Conservation (phyloP, 2,888 invertebrate genomes). For the Antheraea assamensis region DNA sequence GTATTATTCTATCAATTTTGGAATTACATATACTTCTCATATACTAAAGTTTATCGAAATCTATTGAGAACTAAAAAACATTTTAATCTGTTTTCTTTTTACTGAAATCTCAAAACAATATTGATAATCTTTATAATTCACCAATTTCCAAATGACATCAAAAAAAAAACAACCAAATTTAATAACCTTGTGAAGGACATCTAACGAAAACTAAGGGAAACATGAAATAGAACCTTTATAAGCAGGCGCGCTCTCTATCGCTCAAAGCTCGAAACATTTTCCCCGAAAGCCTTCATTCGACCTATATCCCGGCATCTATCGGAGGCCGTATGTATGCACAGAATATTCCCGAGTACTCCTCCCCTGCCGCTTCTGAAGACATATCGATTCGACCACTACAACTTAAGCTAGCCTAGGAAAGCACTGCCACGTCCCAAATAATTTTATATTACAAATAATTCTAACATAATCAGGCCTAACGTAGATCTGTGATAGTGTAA, state of each 20-base stretch:
- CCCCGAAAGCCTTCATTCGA: conserved; percentile 38
- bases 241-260: conserved; percentile 27
- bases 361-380: conserved; percentile 44
- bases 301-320: conserved; percentile 65
- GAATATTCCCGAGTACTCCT: conserved; percentile 42
- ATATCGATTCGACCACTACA: conserved; percentile 72
- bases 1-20: too few species aligned
- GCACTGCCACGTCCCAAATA: conserved; percentile 57
- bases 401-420: conserved; percentile 66
- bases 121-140: too few species aligned
- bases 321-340: conserved; percentile 49
- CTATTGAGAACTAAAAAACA: too few species aligned
- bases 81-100: too few species aligned
- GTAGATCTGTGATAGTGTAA: conserved; percentile 35
- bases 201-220: background rate
- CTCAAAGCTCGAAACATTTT: conserved; percentile 25
- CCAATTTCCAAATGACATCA: too few species aligned
- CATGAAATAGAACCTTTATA: background rate
- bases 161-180: background rate
- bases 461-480: conserved; percentile 55
- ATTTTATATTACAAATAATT: conserved; percentile 52
- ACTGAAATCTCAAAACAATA: too few species aligned
- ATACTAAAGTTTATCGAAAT: too few species aligned
- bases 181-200: background rate
- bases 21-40: too few species aligned